A percentile compares a stretch with the other conserved stretches of the same genome.
Conservation (phyloP, 2,113 vertebrate genomes). For the Coturnix japonica region DNA sequence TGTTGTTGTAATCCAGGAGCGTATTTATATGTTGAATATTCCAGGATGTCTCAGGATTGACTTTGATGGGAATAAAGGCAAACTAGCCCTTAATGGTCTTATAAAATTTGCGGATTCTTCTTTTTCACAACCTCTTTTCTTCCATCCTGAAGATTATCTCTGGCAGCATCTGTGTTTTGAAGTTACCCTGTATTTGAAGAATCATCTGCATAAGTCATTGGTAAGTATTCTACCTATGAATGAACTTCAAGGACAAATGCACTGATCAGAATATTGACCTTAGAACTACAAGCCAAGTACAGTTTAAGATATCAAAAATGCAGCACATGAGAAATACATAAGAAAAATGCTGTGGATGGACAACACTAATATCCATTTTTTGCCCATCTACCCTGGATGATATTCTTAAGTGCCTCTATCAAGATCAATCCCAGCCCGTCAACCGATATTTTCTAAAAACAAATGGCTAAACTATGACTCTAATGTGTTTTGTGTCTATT, state of each 20-base stretch:
- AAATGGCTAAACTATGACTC: too few relatives aligned
- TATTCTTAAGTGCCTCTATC: neutral
- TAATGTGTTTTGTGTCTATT: neutral
- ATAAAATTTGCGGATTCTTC: neutral
- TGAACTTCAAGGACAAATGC: neutral
- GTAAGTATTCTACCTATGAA: neutral
- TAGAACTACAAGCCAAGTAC: neutral
- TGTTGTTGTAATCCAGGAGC: neutral
- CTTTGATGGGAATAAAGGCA: neutral
- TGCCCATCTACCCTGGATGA: neutral
- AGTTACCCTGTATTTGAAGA: neutral
- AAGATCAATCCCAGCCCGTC: neutral
- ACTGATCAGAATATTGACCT: neutral
- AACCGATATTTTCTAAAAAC: neutral
- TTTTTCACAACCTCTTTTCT: neutral
- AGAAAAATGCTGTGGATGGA: neutral
- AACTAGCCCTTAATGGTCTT: neutral
- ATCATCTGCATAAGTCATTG: neutral
- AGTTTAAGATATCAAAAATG: neutral
- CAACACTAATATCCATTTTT: neutral
- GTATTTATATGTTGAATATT: neutral
- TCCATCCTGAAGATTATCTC: neutral
- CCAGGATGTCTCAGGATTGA: neutral
- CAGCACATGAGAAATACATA: neutral
- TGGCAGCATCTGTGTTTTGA: neutral